Base-by-base conservation (phyloP, 2,888 invertebrate species). In the Pemphredon lugubris region DNA sequence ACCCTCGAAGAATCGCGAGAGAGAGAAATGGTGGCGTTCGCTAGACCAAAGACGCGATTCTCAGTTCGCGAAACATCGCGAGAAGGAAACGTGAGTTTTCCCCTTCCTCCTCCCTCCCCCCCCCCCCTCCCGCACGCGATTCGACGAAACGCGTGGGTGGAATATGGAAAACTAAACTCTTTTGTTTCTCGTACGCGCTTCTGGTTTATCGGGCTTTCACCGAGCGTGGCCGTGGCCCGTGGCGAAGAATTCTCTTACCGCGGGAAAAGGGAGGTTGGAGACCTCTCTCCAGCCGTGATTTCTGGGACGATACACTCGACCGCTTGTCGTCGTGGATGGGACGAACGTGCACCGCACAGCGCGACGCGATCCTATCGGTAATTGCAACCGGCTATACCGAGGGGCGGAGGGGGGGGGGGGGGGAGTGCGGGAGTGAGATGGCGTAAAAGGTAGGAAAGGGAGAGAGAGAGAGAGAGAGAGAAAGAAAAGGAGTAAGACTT, bases 281-380 rank as follows among this genome's bases (percentile, higher is more conserved):
- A 57, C 45, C 54, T 45, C 55, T 40, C 34, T 70, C 55, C 40
- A 30, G 40, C 51, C 53, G 75, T 66, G 78, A 79, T 78, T 79
- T 79, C 76, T 76, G 61, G 64, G 66, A 76, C 74, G 79, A 79
- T 79, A 79, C 60, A 76, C 60, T 63, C 64, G 64, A 34, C 70
- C 54, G 76, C 61, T 72, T 70, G 79, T 75, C 77, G 55, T 60
- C 61, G 64, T 37, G 68, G 69, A 76, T 26, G 66, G 60, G 57
- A 78, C 67, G 73, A 77, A 70, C 77, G 69, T 76, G 70, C 66
- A 60, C 63, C 71, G 72, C 75, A 67, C 69, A 80, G 48, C 73
- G 75, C 77, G 77, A 80, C 73, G 75, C 70, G 79, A 80, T 80
- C 73, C 77, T 80, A 78, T 80, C 80, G 73, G 69, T 80, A 80